These are phyloP conservation scores for Pelusios castaneus DNA, from an alignment of 2,113 vertebrate species.

Conservation along the genomic window DNA sequence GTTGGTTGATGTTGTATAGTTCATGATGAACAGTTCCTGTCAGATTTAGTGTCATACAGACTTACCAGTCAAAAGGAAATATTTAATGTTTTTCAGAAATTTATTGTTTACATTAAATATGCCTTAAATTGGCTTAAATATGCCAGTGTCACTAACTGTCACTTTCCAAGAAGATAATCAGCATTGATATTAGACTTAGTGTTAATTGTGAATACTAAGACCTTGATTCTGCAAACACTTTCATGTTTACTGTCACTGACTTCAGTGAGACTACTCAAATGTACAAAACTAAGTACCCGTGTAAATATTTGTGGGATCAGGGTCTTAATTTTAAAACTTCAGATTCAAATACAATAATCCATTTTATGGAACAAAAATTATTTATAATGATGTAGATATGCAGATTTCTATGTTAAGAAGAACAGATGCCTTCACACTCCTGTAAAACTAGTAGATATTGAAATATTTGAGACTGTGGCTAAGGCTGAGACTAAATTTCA, in stretches of 20 bases:
- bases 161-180: background rate
- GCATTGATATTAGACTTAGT: background rate
- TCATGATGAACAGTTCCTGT: background rate
- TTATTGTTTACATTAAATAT: background rate
- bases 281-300: background rate
- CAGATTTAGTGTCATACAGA: background rate
- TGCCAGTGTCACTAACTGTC: background rate
- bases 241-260: background rate
- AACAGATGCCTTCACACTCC: background rate
- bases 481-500: background rate
- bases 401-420: background rate
- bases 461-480: background rate
- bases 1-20: background rate
- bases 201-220: background rate
- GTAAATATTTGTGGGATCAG: background rate
- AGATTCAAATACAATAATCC: background rate
- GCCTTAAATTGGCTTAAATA: background rate
- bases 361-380: background rate
- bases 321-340: background rate
- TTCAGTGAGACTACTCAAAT: background rate
- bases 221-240: background rate
- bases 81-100: background rate
- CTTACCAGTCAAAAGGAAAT: background rate
- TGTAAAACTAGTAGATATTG: background rate
- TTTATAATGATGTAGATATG: background rate